Conservation (phyloP, 2,888 invertebrate genomes). For the Andrena fulva region DNA sequence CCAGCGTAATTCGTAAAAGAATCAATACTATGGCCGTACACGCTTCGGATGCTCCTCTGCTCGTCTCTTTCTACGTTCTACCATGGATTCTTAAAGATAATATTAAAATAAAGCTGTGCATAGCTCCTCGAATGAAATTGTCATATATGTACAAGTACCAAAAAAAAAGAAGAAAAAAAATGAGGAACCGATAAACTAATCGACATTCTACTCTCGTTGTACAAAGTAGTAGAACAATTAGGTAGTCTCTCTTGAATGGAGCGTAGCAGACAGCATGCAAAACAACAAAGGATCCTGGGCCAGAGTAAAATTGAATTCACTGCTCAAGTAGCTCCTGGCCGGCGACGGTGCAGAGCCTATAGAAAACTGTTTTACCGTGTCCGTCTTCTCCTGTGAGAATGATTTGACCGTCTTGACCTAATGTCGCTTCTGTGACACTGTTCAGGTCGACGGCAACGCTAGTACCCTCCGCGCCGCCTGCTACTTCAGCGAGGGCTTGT, state of each 20-base stretch:
- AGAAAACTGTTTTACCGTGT: slow-evolving; percentile 89
- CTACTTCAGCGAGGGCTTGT: slow-evolving; percentile 91
- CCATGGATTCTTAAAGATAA: slow-evolving; percentile 78
- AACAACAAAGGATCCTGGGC: slow-evolving; percentile 76
- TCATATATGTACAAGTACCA: slow-evolving; percentile 75
- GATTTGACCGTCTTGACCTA: slow-evolving; percentile 97
- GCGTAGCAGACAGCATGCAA: slow-evolving; percentile 82
- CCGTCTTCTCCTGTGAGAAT: slow-evolving; percentile 98
- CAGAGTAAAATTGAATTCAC: slow-evolving; percentile 78
- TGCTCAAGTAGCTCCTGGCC: slow-evolving; percentile 84
- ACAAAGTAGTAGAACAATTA: slow-evolving; percentile 73
- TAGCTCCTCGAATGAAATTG: slow-evolving; percentile 71
- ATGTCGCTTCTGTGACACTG: slow-evolving; percentile 94
- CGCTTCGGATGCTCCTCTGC: slow-evolving; percentile 31
- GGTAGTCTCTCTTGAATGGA: slow-evolving; percentile 76
- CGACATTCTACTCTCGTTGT: slow-evolving; percentile 74
- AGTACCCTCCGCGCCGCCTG: slow-evolving; percentile 87
- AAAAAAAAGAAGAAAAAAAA: slow-evolving; percentile 52
- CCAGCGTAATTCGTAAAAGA: slow-evolving; percentile 27
- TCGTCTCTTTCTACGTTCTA: slow-evolving; percentile 1
- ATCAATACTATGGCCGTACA: not conserved
- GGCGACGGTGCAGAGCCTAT: slow-evolving; percentile 85
- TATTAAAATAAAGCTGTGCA: slow-evolving; percentile 72
- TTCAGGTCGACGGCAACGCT: slow-evolving; percentile 95
- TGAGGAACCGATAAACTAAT: slow-evolving; percentile 61